These are phyloP conservation scores for Homalodisca vitripennis DNA, from an alignment of 1,140 invertebrate species.

Conservation along the genomic window DNA sequence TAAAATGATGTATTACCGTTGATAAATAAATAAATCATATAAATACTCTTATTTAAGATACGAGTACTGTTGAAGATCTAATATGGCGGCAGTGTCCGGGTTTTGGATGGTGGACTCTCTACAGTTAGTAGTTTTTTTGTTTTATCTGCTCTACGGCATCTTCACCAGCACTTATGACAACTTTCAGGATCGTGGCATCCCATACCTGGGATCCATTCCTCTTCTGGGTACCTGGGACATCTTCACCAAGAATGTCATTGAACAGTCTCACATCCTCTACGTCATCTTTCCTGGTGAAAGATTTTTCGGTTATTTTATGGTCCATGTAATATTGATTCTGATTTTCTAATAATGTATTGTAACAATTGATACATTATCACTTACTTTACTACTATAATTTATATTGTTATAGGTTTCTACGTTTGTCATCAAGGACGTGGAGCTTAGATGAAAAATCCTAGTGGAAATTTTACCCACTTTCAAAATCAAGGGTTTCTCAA, in stretches of 20 bases:
- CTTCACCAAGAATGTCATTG: not conserved
- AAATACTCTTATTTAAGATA: no score
- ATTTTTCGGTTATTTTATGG: not conserved
- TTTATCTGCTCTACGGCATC: not conserved
- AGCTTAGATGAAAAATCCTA: not conserved
- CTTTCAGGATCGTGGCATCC: not conserved
- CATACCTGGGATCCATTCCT: not conserved
- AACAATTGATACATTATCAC: not conserved
- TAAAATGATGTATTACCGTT: no score
- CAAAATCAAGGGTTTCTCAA: not conserved
- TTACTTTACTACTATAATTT: not conserved
- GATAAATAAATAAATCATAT: no score
- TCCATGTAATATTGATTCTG: not conserved
- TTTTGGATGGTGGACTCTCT: not conserved
- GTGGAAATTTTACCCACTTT: not conserved
- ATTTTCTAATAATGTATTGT: not conserved
- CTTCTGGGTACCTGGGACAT: not conserved
- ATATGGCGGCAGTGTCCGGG: not conserved
- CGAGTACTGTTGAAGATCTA: no score
- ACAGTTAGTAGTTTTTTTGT: not conserved
- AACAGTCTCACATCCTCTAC: not conserved
- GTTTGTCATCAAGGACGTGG: not conserved
- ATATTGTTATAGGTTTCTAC: not conserved
- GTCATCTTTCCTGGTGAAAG: not conserved
- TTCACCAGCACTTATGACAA: not conserved